phyloP scores from a whole-genome alignment of 2,113 vertebrate species.

The Platichthys flesus region DNA sequence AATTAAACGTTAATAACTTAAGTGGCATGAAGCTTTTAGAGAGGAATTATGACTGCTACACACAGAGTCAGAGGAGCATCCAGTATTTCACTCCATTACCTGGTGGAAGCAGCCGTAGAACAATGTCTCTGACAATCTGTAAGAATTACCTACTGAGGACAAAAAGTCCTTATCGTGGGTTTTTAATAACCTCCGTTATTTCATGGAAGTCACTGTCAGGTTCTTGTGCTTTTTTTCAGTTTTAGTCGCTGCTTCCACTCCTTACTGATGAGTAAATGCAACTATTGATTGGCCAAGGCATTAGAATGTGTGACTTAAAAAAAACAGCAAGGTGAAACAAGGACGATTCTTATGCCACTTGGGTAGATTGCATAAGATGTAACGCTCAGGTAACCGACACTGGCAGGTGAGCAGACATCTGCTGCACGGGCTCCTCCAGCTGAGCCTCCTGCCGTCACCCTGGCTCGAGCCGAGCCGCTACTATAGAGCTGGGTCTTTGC shows the following conservation, averaged over 20 bases:
- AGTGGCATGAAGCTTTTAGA: slow-evolving; percentile 74
- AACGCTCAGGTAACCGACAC: slow-evolving; percentile 23
- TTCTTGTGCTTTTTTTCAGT: slow-evolving; percentile 10
- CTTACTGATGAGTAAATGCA: not conserved
- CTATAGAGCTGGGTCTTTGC: not conserved
- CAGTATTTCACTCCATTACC: slow-evolving; percentile 53
- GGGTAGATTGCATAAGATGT: slow-evolving; percentile 51
- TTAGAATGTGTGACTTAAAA: slow-evolving; percentile 18
- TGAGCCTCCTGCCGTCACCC: not conserved
- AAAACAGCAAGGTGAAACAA: slow-evolving; percentile 59
- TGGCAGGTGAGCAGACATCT: slow-evolving; percentile 59
- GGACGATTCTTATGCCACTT: slow-evolving; percentile 45
- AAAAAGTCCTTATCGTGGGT: slow-evolving; percentile 10
- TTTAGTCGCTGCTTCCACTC: no score
- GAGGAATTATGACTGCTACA: slow-evolving; percentile 49
- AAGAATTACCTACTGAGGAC: slow-evolving; percentile 3
- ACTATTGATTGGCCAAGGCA: slow-evolving; percentile 1
- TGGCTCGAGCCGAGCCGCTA: not conserved
- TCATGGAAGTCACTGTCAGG: slow-evolving; percentile 15
- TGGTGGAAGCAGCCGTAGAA: slow-evolving; percentile 30
- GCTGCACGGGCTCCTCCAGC: slow-evolving; percentile 17
- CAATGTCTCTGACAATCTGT: slow-evolving; percentile 22
- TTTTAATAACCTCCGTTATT: slow-evolving; percentile 7
- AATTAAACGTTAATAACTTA: slow-evolving; percentile 79
- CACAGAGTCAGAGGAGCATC: slow-evolving; percentile 37